Evolutionary conservation across 2,888 invertebrate species (phyloP).

Genomic region (Serripes groenlandicus): DNA sequence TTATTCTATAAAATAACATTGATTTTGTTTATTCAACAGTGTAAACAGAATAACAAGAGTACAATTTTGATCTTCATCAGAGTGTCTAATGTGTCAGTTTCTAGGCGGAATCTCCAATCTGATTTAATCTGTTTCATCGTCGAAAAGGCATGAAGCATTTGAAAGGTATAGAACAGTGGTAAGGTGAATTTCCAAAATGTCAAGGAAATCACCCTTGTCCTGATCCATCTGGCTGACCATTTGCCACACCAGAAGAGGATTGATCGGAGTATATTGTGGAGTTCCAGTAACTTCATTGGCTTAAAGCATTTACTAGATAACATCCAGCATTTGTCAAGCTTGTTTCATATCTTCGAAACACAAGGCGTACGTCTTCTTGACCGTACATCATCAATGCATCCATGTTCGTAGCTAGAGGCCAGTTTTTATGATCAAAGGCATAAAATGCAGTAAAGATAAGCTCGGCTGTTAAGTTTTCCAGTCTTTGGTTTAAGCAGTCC

Average conservation of each 20-base stretch:
- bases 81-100: background rate
- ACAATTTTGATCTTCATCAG: slow-evolving; percentile 13
- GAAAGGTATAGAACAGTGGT: slow-evolving; percentile 49
- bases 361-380: slow-evolving; percentile 25
- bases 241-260: slow-evolving; percentile 52
- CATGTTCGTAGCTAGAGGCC: slow-evolving; percentile 37
- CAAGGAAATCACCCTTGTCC: slow-evolving; percentile 42
- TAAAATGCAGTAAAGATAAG: slow-evolving; percentile 22
- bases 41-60: no score
- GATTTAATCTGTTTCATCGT: slow-evolving; percentile 48
- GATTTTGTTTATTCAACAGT: no score
- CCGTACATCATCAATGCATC: slow-evolving; percentile 51
- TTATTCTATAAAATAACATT: no score
- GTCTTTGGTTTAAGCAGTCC: slow-evolving; percentile 28
- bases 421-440: slow-evolving; percentile 58
- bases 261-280: slow-evolving; percentile 20
- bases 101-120: slow-evolving; percentile 40
- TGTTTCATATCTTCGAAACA: slow-evolving; percentile 11
- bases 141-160: slow-evolving; percentile 54
- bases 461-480: slow-evolving; percentile 33
- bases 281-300: slow-evolving; percentile 50
- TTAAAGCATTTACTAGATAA: slow-evolving; percentile 31
- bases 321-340: slow-evolving; percentile 36
- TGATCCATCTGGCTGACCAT: slow-evolving; percentile 40
- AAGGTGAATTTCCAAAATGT: slow-evolving; percentile 51